phyloP scores from a whole-genome alignment of 2,797 vertebrate species.

The Notoglanidium macrostoma region DNA sequence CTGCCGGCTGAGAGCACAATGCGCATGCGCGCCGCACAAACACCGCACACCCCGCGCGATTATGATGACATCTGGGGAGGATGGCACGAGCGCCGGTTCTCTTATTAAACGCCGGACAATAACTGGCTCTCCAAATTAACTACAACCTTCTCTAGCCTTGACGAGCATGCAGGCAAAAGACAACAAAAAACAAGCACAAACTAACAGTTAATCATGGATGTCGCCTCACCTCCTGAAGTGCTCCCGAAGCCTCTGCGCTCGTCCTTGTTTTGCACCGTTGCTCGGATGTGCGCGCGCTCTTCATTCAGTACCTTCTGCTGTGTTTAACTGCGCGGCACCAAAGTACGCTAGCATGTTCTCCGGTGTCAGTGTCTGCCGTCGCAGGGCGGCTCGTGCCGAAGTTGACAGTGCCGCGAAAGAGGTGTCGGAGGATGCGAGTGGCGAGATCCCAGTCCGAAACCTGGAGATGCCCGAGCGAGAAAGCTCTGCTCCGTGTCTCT shows the following conservation, averaged over 20 bases:
- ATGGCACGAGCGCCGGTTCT: constrained; percentile 53
- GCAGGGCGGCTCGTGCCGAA: constrained; percentile 56
- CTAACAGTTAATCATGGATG: constrained; percentile 29
- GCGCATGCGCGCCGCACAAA: constrained; percentile 69
- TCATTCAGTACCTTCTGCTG: constrained; percentile 66
- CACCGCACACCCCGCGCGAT: constrained; percentile 59
- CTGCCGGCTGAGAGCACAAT: constrained; percentile 30
- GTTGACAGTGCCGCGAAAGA: constrained; percentile 50
- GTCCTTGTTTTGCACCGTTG: constrained; percentile 69
- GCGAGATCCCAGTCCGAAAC: constrained; percentile 53
- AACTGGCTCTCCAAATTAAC: constrained; percentile 36
- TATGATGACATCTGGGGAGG: constrained; percentile 62
- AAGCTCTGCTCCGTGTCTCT: constrained; percentile 65
- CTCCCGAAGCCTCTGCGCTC: constrained; percentile 58
- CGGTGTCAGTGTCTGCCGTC: neutral
- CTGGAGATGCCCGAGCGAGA: constrained; percentile 61
- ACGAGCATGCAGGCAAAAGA: neutral
- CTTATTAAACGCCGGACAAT: constrained; percentile 58
- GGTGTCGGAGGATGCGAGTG: constrained; percentile 48
- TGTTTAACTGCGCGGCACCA: constrained; percentile 65
- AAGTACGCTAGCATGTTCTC: constrained; percentile 47
- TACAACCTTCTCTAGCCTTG: constrained; percentile 15
- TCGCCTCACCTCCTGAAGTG: constrained; percentile 72
- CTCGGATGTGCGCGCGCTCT: constrained; percentile 65
- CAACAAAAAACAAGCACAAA: constrained; percentile 10